Evolutionary conservation across 2,888 invertebrate genomes (phyloP).

Genomic region (Stratiomys singularior): DNA sequence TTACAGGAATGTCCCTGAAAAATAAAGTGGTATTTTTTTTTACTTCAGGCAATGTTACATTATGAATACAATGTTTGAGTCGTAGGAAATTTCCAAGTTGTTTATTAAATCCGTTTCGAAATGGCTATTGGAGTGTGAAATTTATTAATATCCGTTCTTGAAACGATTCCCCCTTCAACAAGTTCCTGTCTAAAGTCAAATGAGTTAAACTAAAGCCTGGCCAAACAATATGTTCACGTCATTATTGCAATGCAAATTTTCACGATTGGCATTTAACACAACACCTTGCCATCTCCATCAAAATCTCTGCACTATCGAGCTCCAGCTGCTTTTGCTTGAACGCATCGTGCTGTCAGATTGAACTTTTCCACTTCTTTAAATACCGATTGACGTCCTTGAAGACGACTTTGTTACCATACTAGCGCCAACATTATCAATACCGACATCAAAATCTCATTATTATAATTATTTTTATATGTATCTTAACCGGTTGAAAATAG

Average conservation of each 20-base stretch:
- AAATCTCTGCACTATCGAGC: background rate
- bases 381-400: conserved; percentile 51
- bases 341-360: conserved; percentile 26
- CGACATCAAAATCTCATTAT: background rate
- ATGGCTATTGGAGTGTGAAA: too few relatives aligned
- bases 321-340: background rate
- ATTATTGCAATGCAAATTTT: background rate
- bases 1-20: too few relatives aligned
- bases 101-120: too few relatives aligned
- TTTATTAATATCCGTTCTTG: too few relatives aligned
- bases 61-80: too few relatives aligned
- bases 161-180: background rate
- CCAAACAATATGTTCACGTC: background rate
- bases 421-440: background rate
- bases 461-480: background rate
- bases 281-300: background rate
- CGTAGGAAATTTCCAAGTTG: too few relatives aligned
- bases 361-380: conserved; percentile 46
- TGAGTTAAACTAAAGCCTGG: background rate
- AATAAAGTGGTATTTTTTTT: too few relatives aligned
- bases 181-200: background rate
- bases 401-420: conserved; percentile 29
- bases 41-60: too few relatives aligned
- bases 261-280: conserved; percentile 19
- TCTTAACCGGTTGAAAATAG: too few relatives aligned